Conservation (phyloP, 2,797 vertebrate genomes). For the Gymnodraco acuticeps region DNA sequence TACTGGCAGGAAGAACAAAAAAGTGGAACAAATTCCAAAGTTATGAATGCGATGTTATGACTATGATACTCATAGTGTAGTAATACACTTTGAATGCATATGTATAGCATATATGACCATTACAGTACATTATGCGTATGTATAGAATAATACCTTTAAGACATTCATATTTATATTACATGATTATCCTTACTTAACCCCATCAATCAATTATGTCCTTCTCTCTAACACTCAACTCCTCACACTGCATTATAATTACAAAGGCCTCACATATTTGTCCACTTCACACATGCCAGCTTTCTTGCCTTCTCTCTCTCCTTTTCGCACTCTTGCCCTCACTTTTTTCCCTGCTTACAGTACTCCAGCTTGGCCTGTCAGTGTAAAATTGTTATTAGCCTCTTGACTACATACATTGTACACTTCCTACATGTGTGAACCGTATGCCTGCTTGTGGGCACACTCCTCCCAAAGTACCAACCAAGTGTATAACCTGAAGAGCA, state of each 20-base stretch:
- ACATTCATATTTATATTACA: not conserved
- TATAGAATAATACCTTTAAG: not conserved
- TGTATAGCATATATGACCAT: not conserved
- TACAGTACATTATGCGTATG: not conserved
- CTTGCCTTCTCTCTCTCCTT: slow-evolving; percentile 29
- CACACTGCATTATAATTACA: slow-evolving; percentile 47
- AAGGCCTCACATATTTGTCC: slow-evolving; percentile 33
- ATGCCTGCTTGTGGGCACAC: slow-evolving; percentile 1
- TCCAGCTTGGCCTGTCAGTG: slow-evolving; percentile 39
- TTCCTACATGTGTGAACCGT: slow-evolving; percentile 21
- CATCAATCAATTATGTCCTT: slow-evolving; percentile 15
- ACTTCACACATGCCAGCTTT: slow-evolving; percentile 43
- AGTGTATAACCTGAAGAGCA: slow-evolving; percentile 14
- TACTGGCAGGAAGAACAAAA: slow-evolving; percentile 13
- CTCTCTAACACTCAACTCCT: slow-evolving; percentile 32
- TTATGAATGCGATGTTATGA: not conserved
- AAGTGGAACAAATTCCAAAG: slow-evolving; percentile 20
- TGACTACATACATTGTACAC: slow-evolving; percentile 25
- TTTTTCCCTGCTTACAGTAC: slow-evolving; percentile 23
- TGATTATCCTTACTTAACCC: not conserved
- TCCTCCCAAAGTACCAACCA: slow-evolving; percentile 27
- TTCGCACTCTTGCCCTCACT: slow-evolving; percentile 35
- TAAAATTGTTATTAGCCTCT: slow-evolving; percentile 52
- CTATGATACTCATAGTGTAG: not conserved
- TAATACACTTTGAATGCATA: not conserved